Base-by-base conservation (phyloP, 2,113 vertebrate genomes). In the Rutilus rutilus region DNA sequence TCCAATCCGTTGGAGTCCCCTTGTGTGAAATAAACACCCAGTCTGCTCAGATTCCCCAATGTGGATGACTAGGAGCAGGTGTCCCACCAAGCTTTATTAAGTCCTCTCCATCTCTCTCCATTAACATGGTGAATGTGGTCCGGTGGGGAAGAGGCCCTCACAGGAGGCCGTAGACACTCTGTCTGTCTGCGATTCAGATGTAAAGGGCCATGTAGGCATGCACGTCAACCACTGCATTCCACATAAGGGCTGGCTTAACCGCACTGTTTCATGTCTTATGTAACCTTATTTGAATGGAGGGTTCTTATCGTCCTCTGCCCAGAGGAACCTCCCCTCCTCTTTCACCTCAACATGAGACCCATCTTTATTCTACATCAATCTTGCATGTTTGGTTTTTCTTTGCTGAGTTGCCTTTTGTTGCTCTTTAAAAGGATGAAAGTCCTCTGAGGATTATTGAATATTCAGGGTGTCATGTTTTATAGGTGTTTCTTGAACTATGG, bases 61-160 rank as follows among this genome's bases (percentile, higher is more conserved):
- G 86, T 85, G 45, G 88, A 87, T 82, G 83, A 27, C 83, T 83
- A 81, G 88, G 83, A 89, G 88, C 88, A 89, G 88, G 88, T 89
- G 88, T 89, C 88, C 86, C 88, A 85, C 83, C 78, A 86, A 85
- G 88, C 86, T 82, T 87, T 89, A 89, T 89, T 87, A 89, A 89
- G 83, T 86, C 78, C 59, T 79, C 74, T 83, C 87, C 76, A 84
- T 39, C 45, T 81, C 77, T 84, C 77, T 62, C 88, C 83, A 87
- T 87, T 85, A 85, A 60, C 21, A 9, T 79, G 83, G 78, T 87
- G 79, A 87, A 85, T 83, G 78, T 25, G 78, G 74, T 84, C 86
- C 79, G 47, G 76, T 71, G 83, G 88, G 88, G 81, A 78, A 78
- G 17, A 83, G 74, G 47, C 59, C 78, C 71, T 87, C 83, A 39